Evolutionary conservation across 2,797 vertebrate species (phyloP), one percentile per base, ranked within the genome.

Genomic region (Austrolebias charrua): DNA sequence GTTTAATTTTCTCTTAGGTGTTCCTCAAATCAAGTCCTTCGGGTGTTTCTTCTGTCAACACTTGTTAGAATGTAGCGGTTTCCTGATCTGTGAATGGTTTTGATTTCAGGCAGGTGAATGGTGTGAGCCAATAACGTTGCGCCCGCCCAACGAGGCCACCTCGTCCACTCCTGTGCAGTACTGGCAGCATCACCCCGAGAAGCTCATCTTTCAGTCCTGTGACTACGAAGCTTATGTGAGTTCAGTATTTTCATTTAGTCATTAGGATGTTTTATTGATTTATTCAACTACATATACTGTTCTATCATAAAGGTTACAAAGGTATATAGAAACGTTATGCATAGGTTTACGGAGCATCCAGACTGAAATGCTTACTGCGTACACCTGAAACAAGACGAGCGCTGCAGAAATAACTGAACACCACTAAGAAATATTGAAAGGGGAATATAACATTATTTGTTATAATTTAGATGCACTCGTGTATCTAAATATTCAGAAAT

Each of bases 221-320:
- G 97, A 99, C 91, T 99, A 99, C 69, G 98, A 99, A 90, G 98
- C 98, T 80, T 99, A 98, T 72, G 98, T 99, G 91, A 99, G 98
- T 97, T 60, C 43, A 33, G 4, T 19, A 5, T 29, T 5, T 44
- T 24, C 24, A 24, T 24, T 24, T 49, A 13, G 14, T n/a, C 48
- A 19, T 60, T 40, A 14, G 2, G 12, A 42, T 42, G 40, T 12
- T 42, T 42, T 45, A 35, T 8, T 7, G 33, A 35, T 7, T 35
- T 35, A 35, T 35, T 35, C 33, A 35, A 35, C 7, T 35, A 35
- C 7, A 35, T 8, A 35, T 8, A 35, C 33, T 35, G 33, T 7
- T 35, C 10, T 35, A 35, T 35, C 33, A 2, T 35, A 35, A 35
- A 35, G 33, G 24, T 24, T 24, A 24, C 24, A 24, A 24, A 24